Evolutionary conservation across 2,888 invertebrate genomes (phyloP), one percentile per base, ranked within the genome.

Genomic region (Melieria crassipennis): DNA sequence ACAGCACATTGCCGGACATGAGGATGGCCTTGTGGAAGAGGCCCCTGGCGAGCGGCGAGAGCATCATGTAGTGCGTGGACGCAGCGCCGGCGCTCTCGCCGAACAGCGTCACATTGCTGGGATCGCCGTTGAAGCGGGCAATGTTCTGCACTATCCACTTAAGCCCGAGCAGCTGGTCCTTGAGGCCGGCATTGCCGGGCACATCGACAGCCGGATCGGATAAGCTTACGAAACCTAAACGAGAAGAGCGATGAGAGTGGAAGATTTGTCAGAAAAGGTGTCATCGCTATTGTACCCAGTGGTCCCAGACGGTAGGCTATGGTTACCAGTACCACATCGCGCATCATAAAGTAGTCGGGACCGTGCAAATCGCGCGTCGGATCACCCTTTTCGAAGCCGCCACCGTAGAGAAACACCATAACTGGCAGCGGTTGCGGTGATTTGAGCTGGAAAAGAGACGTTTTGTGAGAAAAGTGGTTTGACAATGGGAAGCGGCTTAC

Each of bases 61-160:
- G 73, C 79, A 88, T 84, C 48, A 88, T 75, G 66, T 85, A 86
- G 71, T 89, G 88, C 1, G 85, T 85, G 0, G 87, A 84, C 7
- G 85, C 86, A n/a, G 85, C 87, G 7, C 89, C 89, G 43, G 89
- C 88, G 78, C 89, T 89, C 76, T 88, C 87, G 0, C 89, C 89
- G 74, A 88, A 88, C 4, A 89, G 82, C 0, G 89, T 89, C 1
- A 86, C 84, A 77, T 89, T 89, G 1, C 84, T 79, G 0, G 87
- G 80, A 80, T 89, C 88, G 1, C 88, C 89, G 75, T 87, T 87
- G 72, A 89, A 89, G 9, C 76, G 72, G 3, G 74, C 47, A 3
- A 88, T 87, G 75, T 89, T 89, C 16, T 81, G 76, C 56, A 86
- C 84, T 0, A 89, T 82, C 89, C 89, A 89, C 71, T 84, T 82